A percentile compares a stretch with the other conserved stretches of the same genome.
These are phyloP conservation scores for Equus przewalskii DNA, from an alignment of 2,113 vertebrate species.

Conservation along the genomic window DNA sequence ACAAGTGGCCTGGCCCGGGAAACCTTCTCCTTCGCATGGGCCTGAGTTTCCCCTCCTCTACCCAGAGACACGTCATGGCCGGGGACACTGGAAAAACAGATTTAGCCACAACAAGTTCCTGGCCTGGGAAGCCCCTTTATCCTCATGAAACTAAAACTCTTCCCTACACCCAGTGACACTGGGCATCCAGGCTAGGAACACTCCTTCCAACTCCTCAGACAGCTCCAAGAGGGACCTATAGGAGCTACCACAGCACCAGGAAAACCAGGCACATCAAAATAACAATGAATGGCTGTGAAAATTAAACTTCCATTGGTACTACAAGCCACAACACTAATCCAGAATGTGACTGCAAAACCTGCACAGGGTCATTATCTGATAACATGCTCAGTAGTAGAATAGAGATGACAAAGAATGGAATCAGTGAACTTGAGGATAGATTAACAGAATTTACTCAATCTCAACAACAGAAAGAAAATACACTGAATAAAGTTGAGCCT, in stretches of 20 bases:
- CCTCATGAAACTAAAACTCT: not conserved
- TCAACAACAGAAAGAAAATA: not conserved
- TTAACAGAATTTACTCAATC: no score
- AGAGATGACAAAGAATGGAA: not conserved
- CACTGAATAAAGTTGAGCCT: no score
- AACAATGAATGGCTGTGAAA: not conserved
- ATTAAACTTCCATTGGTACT: not conserved
- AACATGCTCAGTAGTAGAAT: not conserved
- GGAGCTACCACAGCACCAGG: not conserved
- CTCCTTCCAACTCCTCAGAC: not conserved
- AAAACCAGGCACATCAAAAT: not conserved
- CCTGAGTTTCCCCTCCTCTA: no score
- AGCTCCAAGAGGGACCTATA: not conserved
- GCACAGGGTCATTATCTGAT: not conserved
- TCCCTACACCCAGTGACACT: not conserved
- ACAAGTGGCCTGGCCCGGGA: no score
- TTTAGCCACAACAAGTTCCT: not conserved
- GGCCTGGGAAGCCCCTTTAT: not conserved
- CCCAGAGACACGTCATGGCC: no score
- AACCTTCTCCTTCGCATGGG: no score
- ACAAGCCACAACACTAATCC: not conserved
- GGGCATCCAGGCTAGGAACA: not conserved
- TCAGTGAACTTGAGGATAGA: no score
- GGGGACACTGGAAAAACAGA: not conserved
- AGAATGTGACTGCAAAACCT: not conserved